Percentiles rank a stretch among this genome's conserved stretches.
Conservation (phyloP, 1,140 invertebrate species). For the Portunus trituberculatus region DNA sequence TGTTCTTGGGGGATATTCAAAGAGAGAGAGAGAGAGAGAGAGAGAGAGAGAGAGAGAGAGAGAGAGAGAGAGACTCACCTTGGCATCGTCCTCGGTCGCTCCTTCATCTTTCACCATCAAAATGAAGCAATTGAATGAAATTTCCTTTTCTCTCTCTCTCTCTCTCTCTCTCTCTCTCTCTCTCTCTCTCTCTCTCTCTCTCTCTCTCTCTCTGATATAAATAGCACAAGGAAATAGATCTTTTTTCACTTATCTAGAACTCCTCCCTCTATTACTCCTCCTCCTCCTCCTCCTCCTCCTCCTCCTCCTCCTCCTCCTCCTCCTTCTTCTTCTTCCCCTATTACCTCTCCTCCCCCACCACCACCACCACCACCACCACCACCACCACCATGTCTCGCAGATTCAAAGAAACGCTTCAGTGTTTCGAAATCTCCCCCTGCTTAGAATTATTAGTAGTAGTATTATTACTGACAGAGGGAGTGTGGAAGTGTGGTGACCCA, state of each 20-base stretch:
- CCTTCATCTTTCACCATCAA: background rate
- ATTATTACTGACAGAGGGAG: background rate
- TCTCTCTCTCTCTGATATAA: constrained; percentile 30
- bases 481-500: no score
- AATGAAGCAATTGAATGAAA: background rate
- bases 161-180: background rate
- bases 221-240: no score
- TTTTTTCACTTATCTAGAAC: background rate
- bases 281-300: background rate
- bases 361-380: background rate
- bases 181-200: background rate
- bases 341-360: background rate
- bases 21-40: constrained; percentile 17
- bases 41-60: background rate
- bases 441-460: background rate
- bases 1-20: background rate
- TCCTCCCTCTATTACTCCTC: background rate
- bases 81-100: background rate
- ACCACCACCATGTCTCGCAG: background rate
- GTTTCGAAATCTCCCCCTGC: background rate
- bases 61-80: background rate
- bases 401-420: background rate
- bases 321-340: no score
- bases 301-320: background rate
- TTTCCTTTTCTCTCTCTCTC: background rate